Evolutionary conservation across 2,113 vertebrate genomes (phyloP).

Genomic region (Protobothrops mucrosquamatus): DNA sequence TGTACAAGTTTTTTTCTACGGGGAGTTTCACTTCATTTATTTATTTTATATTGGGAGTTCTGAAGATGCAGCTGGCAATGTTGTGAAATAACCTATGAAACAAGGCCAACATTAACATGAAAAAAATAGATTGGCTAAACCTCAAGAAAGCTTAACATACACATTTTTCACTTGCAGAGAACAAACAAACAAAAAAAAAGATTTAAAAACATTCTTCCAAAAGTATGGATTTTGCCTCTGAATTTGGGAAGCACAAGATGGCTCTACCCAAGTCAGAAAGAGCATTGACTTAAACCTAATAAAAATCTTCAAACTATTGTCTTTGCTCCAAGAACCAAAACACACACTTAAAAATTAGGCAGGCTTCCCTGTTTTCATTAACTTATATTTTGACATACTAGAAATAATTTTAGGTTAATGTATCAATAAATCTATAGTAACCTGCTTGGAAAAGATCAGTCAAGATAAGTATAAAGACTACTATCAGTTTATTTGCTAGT

Average conservation of each 20-base stretch:
- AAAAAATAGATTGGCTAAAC: background rate
- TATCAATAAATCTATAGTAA: constrained; percentile 2
- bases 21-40: background rate
- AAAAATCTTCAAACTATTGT: background rate
- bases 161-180: background rate
- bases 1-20: background rate
- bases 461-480: background rate
- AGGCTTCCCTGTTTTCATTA: background rate
- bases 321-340: background rate
- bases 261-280: background rate
- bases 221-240: background rate
- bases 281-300: background rate
- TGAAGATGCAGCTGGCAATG: background rate
- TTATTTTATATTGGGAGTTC: background rate
- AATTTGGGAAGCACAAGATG: background rate
- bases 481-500: background rate
- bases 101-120: background rate
- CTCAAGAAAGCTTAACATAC: background rate
- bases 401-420: constrained; percentile 15
- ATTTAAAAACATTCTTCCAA: background rate
- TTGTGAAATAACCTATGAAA: background rate
- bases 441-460: background rate
- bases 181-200: background rate
- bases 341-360: constrained; percentile 8
- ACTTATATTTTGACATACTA: background rate